phyloP scores from a whole-genome alignment of 2,113 vertebrate species.

The Hemicordylus capensis region DNA sequence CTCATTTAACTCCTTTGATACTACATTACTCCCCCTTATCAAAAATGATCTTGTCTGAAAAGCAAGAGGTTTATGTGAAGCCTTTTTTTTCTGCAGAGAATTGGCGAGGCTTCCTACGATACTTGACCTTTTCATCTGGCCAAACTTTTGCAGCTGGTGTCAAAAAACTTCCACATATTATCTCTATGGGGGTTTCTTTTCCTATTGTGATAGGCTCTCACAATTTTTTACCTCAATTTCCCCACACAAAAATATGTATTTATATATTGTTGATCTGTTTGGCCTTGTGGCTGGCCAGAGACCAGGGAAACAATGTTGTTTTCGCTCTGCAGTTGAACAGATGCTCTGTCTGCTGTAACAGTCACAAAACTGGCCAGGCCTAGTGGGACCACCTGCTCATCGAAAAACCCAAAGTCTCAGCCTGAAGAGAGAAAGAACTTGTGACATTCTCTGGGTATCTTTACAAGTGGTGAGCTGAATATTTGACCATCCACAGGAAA shows the following conservation, averaged over 20 bases:
- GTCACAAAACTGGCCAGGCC: background rate
- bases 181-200: conserved; percentile 8
- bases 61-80: background rate
- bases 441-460: background rate
- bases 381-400: background rate
- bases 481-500: background rate
- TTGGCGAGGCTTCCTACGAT: background rate
- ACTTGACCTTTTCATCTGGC: conserved; percentile 7
- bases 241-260: background rate
- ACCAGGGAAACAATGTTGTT: background rate
- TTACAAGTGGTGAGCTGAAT: background rate
- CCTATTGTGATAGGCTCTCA: background rate
- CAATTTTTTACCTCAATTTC: background rate
- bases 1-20: background rate
- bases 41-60: background rate
- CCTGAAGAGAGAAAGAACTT: background rate
- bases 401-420: background rate
- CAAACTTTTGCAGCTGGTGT: background rate
- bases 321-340: conserved; percentile 4
- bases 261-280: background rate
- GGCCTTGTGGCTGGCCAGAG: background rate
- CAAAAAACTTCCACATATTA: background rate
- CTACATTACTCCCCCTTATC: background rate
- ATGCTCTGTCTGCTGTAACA: conserved; percentile 16
- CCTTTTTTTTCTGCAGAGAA: background rate